A percentile compares a stretch with the other conserved stretches of the same genome.
Evolutionary conservation across 2,113 vertebrate genomes (phyloP).

Genomic region (Psilopogon haemacephalus): DNA sequence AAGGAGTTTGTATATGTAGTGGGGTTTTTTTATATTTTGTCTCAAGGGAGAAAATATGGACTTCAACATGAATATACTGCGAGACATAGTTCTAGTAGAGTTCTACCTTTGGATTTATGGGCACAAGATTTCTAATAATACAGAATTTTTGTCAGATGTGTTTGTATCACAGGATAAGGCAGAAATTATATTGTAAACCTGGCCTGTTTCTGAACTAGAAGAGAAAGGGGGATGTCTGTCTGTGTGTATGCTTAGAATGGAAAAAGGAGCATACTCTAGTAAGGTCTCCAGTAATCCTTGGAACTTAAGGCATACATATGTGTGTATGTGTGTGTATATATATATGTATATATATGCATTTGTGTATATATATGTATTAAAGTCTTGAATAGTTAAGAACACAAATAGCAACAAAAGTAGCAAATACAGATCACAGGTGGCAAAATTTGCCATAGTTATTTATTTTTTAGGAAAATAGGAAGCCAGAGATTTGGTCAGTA

Average conservation of each 20-base stretch:
- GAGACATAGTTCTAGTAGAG: neutral
- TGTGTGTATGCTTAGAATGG: neutral
- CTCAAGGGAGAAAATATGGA: neutral
- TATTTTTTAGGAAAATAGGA: neutral
- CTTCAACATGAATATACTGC: neutral
- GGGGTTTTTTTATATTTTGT: neutral
- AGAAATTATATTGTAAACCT: neutral
- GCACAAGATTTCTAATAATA: neutral
- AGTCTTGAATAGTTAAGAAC: neutral
- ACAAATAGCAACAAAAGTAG: neutral
- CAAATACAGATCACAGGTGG: neutral
- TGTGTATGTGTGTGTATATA: too few relatives aligned
- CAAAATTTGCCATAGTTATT: neutral
- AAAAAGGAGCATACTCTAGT: neutral
- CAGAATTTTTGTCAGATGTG: neutral
- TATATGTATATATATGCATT: too few relatives aligned
- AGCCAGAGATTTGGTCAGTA: neutral
- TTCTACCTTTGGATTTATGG: neutral
- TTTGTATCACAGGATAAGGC: neutral
- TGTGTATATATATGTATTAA: neutral
- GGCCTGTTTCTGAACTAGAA: neutral
- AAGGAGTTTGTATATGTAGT: neutral
- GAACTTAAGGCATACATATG: neutral
- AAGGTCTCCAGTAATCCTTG: neutral
- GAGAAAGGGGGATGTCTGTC: accelerated